Base-by-base conservation (phyloP, 2,888 invertebrate genomes). In the Melikaiella ostensackeni region DNA sequence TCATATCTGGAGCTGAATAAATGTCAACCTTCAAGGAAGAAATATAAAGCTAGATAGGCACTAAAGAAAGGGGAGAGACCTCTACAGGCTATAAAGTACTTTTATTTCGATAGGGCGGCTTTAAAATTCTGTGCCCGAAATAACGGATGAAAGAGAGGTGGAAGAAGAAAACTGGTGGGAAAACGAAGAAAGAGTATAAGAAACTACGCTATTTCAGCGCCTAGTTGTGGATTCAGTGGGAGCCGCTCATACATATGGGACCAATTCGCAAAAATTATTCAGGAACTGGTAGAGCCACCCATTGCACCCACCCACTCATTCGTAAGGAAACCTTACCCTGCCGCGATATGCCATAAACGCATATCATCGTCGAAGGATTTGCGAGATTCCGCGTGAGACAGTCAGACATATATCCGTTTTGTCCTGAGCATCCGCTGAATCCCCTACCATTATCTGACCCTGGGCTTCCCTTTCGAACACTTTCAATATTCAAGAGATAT, bases 111-210 rank as follows among this genome's bases (percentile, higher is more conserved):
- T 81, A 81, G 84, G 77, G 84, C 82, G 80, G 85, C 85, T 88
- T 88, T 86, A 87, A 88, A 89, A 89, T 89, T 87, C 86, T 81
- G 78, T 84, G 84, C 80, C 82, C 80, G 82, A 84, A 87, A 87
- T 84, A 84, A 77, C 63, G 74, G 75, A 63, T 59, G 24, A 79
- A 81, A 80, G 62, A 55, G 42, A 78, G 79, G 77, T 74, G 77
- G 64, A 77, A 61, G 46, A 63, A 76, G 79, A 81, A 80, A 81
- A 79, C 57, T 55, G 59, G 73, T 78, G 76, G 80, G 79, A 81
- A 81, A 83, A 83, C 84, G 75, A 55, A 77, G 64, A 74, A 74
- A 70, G 78, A 70, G 76, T 78, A 80, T 79, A 82, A 83, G 81
- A 83, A 84, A 84, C 42, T 50, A 78, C 77, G 76, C 77, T 64